Base-by-base conservation (phyloP, 92 coral and sea anemone species). In the Bergia puertoricense region DNA sequence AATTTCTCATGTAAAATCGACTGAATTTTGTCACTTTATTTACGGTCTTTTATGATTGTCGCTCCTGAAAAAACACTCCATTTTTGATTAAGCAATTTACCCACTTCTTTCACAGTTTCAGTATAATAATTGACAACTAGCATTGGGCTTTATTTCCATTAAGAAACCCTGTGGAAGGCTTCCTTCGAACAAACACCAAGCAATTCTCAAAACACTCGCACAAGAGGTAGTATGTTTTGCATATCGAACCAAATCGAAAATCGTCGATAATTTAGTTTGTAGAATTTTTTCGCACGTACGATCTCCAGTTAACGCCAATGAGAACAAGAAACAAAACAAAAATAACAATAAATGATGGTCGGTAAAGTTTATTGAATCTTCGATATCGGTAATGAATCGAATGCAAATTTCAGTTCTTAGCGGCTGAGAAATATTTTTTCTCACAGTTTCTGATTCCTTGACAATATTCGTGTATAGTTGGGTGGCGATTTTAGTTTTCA, bases 401-500 rank as follows among this genome's bases (percentile, higher is more conserved):
- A 84, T 84, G 87, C 87, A 84, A 84, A 84, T 84, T 84, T 72
- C 80, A 23, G 42, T 82, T 45, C 11, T 71, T n/a, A 44, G 54
- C 45, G 72, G 42, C 78, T 71, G 66, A 20, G 67, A 84, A 62
- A 48, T 18, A 20, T 30, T 23, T 71, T 30, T 30, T 38, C 15
- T 69, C 50, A 22, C 72, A 20, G 6, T 23, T n/a, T 9, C n/a
- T 18, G 11, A 15, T 45, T 69, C 51, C 10, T 45, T 6, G 68
- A 30, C 41, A 36, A n/a, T 83, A 41, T 9, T 36, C 10, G 59
- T 36, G 16, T 71, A 71, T 20, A 36, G 23, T 30, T 22, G n/a
- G 62, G 38, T 69, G 30, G 67, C 14, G n/a, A 50, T 30, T 71
- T 84, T 71, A 13, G 66, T 48, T 69, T 23, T 46, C 42, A 36